A percentile compares a stretch with the other conserved stretches of the same genome.
Conservation (phyloP, 2,113 vertebrate species). For the Engraulis encrasicolus region DNA sequence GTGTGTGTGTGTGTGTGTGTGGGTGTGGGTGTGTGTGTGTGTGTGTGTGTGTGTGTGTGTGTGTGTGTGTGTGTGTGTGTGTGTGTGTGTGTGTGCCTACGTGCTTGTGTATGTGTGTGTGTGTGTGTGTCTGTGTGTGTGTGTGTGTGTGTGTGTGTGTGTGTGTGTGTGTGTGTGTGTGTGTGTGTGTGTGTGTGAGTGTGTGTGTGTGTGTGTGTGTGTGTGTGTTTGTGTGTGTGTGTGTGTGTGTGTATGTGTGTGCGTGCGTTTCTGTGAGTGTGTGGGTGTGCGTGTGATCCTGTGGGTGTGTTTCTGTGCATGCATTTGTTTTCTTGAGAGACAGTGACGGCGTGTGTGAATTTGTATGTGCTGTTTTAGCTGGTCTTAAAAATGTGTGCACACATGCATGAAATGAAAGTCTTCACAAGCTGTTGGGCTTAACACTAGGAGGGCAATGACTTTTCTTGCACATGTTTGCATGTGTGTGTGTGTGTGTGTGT, state of each 20-base stretch:
- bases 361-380: not conserved
- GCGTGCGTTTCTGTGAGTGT: constrained; percentile 22
- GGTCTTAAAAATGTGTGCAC: not conserved
- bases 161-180: constrained; percentile 29
- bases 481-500: not conserved
- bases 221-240: too few relatives aligned
- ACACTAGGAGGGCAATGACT: not conserved
- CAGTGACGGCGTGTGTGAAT: constrained; percentile 28
- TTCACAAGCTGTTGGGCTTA: not conserved
- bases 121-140: too few relatives aligned
- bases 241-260: not conserved
- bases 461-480: not conserved
- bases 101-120: too few relatives aligned
- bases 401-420: not conserved
- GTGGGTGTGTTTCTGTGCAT: not conserved
- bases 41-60: too few relatives aligned
- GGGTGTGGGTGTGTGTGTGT: too few relatives aligned
- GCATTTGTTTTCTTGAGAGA: too few relatives aligned
- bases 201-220: not conserved
- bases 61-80: too few relatives aligned
- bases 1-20: not conserved
- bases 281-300: constrained; percentile 16
- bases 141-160: not conserved
- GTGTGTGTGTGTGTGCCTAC: too few relatives aligned
- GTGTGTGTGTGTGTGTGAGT: constrained; percentile 23